A percentile compares a stretch with the other conserved stretches of the same genome.
Conservation (phyloP, 2,797 vertebrate species). For the Hippopotamyrus pictus region DNA sequence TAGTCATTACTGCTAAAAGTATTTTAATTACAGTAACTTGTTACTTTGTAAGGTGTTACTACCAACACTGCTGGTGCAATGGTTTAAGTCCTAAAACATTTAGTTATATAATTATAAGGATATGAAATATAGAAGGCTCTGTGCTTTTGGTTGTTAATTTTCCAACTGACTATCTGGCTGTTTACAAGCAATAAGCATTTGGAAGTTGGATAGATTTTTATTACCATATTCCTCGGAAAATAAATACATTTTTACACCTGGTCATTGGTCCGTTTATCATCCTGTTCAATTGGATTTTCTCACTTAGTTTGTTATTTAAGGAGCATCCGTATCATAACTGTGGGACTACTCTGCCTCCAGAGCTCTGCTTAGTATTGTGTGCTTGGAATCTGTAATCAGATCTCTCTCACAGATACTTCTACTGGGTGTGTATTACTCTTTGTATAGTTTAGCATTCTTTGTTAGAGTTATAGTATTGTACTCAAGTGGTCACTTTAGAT, state of each 20-base stretch:
- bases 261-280: neutral
- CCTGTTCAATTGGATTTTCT: neutral
- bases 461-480: neutral
- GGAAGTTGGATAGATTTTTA: neutral
- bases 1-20: neutral
- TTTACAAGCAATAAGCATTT: neutral
- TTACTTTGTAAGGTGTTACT: neutral
- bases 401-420: neutral
- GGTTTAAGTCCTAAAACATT: neutral
- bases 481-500: neutral
- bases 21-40: neutral
- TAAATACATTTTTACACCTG: neutral
- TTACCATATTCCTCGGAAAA: neutral
- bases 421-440: neutral
- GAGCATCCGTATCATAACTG: neutral
- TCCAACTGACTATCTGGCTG: neutral
- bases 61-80: neutral
- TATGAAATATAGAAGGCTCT: neutral
- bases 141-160: neutral
- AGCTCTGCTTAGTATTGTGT: neutral
- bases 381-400: neutral
- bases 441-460: neutral
- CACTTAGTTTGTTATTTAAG: neutral
- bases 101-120: neutral
- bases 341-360: neutral